phyloP scores from a whole-genome alignment of 2,797 vertebrate species.

The Ambastaia sidthimunki region DNA sequence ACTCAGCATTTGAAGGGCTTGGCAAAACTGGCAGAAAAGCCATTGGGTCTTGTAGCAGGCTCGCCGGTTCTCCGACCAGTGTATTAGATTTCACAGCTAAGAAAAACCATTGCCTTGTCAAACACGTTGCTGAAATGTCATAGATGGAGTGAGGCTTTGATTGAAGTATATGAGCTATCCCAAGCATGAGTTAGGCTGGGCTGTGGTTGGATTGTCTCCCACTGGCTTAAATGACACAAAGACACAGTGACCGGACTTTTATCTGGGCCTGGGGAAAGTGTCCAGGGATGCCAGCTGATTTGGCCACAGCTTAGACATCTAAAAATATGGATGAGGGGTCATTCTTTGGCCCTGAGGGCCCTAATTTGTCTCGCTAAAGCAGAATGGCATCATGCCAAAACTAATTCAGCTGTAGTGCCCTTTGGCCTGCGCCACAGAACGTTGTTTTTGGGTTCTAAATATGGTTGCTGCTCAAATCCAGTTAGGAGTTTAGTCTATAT shows the following conservation, averaged over 20 bases:
- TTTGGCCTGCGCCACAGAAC: neutral
- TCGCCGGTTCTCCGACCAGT: constrained; percentile 27
- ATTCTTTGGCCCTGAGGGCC: constrained; percentile 26
- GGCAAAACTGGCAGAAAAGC: constrained; percentile 30
- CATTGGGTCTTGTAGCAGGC: constrained; percentile 24
- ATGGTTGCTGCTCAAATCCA: neutral
- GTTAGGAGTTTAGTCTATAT: neutral
- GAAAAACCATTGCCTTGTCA: constrained; percentile 20
- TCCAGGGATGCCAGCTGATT: constrained; percentile 40
- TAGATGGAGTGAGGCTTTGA: constrained; percentile 27
- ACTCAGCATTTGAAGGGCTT: constrained; percentile 36
- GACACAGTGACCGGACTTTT: constrained; percentile 16
- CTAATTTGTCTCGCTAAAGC: constrained; percentile 46
- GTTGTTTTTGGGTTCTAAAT: neutral
- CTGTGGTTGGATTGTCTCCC: constrained; percentile 23
- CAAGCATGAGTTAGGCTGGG: constrained; percentile 12
- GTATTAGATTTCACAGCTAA: constrained; percentile 20
- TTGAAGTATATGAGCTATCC: constrained; percentile 3
- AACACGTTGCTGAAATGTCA: constrained; percentile 33
- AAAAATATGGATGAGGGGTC: constrained; percentile 56
- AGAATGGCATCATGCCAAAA: constrained; percentile 12
- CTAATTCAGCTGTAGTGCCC: neutral
- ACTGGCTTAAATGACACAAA: constrained; percentile 25
- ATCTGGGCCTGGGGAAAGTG: neutral
- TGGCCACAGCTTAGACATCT: constrained; percentile 43